Conservation (phyloP, 2,113 vertebrate species). For the Prochilodus magdalenae region DNA sequence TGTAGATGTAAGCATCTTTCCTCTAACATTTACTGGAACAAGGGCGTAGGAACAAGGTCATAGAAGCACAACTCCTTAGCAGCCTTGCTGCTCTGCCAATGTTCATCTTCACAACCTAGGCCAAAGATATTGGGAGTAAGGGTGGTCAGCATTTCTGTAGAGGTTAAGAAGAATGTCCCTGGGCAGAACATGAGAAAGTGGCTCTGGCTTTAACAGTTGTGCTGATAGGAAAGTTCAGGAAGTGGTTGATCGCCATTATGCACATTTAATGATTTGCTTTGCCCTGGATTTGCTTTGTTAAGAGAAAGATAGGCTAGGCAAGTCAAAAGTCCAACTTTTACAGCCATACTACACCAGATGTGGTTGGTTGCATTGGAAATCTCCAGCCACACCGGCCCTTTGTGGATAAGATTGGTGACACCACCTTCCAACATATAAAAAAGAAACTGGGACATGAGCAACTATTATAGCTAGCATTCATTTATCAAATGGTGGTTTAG, state of each 20-base stretch:
- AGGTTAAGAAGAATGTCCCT: too few relatives aligned
- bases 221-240: not conserved
- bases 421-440: not conserved
- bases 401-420: too few relatives aligned
- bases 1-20: not conserved
- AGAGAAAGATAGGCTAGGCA: not conserved
- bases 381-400: too few relatives aligned
- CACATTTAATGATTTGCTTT: not conserved
- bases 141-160: not conserved
- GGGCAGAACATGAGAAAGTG: too few relatives aligned
- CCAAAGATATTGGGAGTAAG: not conserved
- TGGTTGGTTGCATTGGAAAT: too few relatives aligned
- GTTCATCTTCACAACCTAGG: not conserved
- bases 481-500: not conserved
- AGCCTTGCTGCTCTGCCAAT: not conserved
- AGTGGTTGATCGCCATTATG: not conserved
- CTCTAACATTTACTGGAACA: constrained; percentile 17
- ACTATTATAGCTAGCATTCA: not conserved
- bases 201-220: not conserved
- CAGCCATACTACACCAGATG: too few relatives aligned
- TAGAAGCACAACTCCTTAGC: not conserved
- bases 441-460: not conserved
- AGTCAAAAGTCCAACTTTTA: too few relatives aligned
- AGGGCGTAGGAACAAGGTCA: not conserved
- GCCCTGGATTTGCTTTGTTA: not conserved